These are phyloP conservation scores for Notechis scutatus DNA, from an alignment of 2,113 vertebrate species.

Conservation along the genomic window DNA sequence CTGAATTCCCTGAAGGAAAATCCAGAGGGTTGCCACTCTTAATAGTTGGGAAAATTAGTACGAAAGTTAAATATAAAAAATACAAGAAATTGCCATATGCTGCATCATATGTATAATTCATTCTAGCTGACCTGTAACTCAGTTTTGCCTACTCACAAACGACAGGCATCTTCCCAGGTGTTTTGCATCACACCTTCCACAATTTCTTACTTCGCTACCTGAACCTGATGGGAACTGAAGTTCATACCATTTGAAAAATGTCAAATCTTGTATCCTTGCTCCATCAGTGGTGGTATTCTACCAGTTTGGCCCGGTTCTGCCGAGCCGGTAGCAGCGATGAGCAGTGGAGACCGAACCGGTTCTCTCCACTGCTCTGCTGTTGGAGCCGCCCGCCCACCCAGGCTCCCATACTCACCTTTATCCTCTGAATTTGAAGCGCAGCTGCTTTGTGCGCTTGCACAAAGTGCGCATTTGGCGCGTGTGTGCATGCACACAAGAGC, in stretches of 20 bases:
- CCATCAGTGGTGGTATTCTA: too few species aligned
- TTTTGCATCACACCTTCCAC: not conserved
- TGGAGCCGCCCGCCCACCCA: too few species aligned
- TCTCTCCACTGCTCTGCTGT: too few species aligned
- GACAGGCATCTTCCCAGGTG: not conserved
- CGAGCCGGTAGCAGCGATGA: too few species aligned
- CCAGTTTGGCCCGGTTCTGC: too few species aligned
- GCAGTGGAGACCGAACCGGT: too few species aligned
- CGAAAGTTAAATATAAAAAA: not conserved
- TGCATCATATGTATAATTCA: not conserved
- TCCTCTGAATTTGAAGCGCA: too few species aligned
- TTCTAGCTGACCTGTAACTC: not conserved
- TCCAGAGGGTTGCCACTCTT: not conserved
- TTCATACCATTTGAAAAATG: not conserved
- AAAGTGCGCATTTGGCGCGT: too few species aligned
- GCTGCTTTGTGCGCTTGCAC: too few species aligned
- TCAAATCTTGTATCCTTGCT: not conserved
- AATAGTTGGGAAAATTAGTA: not conserved
- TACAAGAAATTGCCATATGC: not conserved
- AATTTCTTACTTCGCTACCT: not conserved
- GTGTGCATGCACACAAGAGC: too few species aligned
- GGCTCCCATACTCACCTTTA: too few species aligned
- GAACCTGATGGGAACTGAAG: not conserved
- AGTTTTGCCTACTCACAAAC: not conserved
- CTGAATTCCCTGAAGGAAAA: not conserved